A percentile compares a stretch with the other conserved stretches of the same genome.
Evolutionary conservation across 2,113 vertebrate genomes (phyloP).

Genomic region (Trogon surrucura): DNA sequence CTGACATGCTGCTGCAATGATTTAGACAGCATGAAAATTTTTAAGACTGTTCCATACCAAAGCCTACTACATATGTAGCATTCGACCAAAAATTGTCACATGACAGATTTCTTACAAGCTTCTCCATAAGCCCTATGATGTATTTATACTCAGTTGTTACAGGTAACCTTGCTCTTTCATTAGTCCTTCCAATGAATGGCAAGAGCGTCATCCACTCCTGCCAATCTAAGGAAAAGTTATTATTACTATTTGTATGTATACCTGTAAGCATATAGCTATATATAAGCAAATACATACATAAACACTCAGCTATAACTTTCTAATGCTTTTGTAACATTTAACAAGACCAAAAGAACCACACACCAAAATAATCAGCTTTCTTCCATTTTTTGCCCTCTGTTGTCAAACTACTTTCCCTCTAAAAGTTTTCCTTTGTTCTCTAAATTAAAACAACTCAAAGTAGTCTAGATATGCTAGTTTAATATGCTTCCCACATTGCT

Average conservation of each 20-base stretch:
- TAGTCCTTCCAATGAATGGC: background rate
- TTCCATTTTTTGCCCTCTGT: background rate
- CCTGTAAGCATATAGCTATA: background rate
- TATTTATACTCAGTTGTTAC: background rate
- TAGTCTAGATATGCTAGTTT: background rate
- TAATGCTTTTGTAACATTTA: background rate
- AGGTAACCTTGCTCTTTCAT: background rate
- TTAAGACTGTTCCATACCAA: background rate
- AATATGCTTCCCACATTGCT: background rate
- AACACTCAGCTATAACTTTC: background rate
- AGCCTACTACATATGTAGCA: background rate
- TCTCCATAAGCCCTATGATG: background rate
- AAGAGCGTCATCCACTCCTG: background rate
- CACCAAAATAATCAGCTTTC: background rate
- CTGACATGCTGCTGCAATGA: background rate
- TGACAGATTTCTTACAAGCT: background rate
- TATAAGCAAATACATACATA: background rate
- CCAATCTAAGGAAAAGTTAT: background rate
- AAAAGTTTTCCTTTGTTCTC: background rate
- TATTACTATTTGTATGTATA: background rate
- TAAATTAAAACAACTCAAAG: background rate
- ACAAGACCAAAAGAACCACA: background rate
- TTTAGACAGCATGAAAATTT: background rate
- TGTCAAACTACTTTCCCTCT: background rate
- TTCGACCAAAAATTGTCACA: background rate